Base-by-base conservation (phyloP, 2,113 vertebrate species). In the Boleophthalmus pectinirostris region DNA sequence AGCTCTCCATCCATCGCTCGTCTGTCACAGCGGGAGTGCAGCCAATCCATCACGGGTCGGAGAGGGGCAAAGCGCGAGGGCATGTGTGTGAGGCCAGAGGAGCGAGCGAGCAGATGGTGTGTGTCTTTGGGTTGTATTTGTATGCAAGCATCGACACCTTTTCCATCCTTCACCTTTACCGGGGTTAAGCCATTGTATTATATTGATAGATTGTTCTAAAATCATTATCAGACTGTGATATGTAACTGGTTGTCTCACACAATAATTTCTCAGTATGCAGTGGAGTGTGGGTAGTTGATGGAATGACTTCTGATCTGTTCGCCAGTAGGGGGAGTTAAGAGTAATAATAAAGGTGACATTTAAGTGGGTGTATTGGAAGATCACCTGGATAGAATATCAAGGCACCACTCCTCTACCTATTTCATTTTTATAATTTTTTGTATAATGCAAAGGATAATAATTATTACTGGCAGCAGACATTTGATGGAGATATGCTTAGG, bases 1-100 rank as follows among this genome's bases (percentile, higher is more conserved):
- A 66, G 82, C 80, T 85, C 88, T 92, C 90, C 87, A 89, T 92
- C 90, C 86, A 92, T 92, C 84, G 90, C 89, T 91, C 84, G 82
- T 93, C 92, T 93, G 93, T 93, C 93, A 92, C 80, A 75, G 88
- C 89, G 77, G 79, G 91, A 91, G 90, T 92, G 93, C 92, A 93
- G 85, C 92, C 92, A 94, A 94, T 94, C 93, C 92, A 93, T 94
- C 93, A 94, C 76, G 74, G 90, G 89, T 93, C 87, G 77, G 79
- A 81, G 85, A 81, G 61, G 70, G 77, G 87, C 84, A 54, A 84
- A 64, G 73, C 53, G 77, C 78, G 8, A 61, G 85, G 73, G 78
- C 56, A 58, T 35, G 66, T 46, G 74, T 83, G 69, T 66, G 84
- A 67, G 82, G 79, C 60, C 58, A 64, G 73, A 72, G 65, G 69